A percentile compares a stretch with the other conserved stretches of the same genome.
phyloP scores from a whole-genome alignment of 2,888 invertebrate genomes.

The Tridacna gigas region DNA sequence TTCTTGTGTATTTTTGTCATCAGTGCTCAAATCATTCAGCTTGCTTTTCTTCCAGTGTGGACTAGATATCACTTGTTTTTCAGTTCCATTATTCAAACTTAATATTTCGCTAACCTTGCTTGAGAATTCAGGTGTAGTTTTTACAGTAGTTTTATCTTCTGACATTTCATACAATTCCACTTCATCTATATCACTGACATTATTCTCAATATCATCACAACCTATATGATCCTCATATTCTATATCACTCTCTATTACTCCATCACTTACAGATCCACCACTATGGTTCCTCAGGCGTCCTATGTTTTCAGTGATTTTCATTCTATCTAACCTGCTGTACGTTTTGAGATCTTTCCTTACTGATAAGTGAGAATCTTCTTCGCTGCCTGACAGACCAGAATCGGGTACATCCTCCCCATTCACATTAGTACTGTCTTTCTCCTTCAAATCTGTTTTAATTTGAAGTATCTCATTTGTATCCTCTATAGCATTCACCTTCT shows the following conservation, averaged over 20 bases:
- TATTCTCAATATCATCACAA: constrained; percentile 64
- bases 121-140: constrained; percentile 17
- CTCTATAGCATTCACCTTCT: neutral
- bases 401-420: constrained; percentile 8
- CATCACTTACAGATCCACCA: constrained; percentile 61
- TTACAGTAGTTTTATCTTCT: constrained; percentile 17
- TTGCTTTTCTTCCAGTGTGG: constrained; percentile 60
- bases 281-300: constrained; percentile 50
- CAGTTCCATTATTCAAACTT: constrained; percentile 19
- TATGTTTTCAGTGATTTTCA: constrained; percentile 36
- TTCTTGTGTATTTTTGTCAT: constrained; percentile 9
- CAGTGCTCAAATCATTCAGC: constrained; percentile 37
- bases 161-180: constrained; percentile 38
- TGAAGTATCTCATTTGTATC: neutral
- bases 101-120: constrained; percentile 1
- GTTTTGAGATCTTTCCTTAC: constrained; percentile 67
- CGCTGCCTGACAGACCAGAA: constrained; percentile 44
- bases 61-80: constrained; percentile 45
- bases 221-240: constrained; percentile 65
- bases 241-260: constrained; percentile 50
- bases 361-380: constrained; percentile 58
- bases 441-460: neutral
- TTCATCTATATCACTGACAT: constrained; percentile 57
- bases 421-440: neutral
- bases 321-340: constrained; percentile 54